Percentiles rank a stretch among this genome's conserved stretches.
These are phyloP conservation scores for Melopsittacus undulatus DNA, from an alignment of 2,797 vertebrate species.

Conservation along the genomic window DNA sequence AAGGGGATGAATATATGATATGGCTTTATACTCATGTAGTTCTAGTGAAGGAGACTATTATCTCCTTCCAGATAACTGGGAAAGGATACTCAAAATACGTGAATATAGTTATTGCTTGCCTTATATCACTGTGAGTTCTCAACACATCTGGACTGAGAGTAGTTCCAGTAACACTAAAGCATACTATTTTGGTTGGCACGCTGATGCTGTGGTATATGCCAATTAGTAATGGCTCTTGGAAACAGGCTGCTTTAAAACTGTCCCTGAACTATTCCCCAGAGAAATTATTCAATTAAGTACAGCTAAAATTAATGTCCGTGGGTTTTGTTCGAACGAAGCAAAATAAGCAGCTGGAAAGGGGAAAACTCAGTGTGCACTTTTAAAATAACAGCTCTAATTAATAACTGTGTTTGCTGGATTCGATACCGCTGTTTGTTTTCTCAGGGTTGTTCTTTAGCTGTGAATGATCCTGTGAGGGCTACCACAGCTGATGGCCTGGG, in stretches of 20 bases:
- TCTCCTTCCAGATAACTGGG: conserved; percentile 70
- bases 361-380: conserved; percentile 74
- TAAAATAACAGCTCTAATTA: conserved; percentile 75
- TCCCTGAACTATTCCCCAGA: conserved; percentile 81
- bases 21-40: conserved; percentile 1
- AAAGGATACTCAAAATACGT: conserved; percentile 73
- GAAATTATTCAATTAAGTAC: conserved; percentile 90
- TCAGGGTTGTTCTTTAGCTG: background rate
- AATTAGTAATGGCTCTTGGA: conserved; percentile 87
- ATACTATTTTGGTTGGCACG: conserved; percentile 89
- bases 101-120: conserved; percentile 83
- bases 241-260: conserved; percentile 76
- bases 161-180: conserved; percentile 83
- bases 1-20: conserved; percentile 31
- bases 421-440: background rate
- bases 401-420: conserved; percentile 45
- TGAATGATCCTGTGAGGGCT: background rate
- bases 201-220: conserved; percentile 77
- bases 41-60: conserved; percentile 65
- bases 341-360: conserved; percentile 78
- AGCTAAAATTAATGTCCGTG: conserved; percentile 85
- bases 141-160: conserved; percentile 80
- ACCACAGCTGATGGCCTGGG: background rate
- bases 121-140: conserved; percentile 82
- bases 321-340: conserved; percentile 82